Conservation (phyloP, 1,140 invertebrate species). For the Cephus cinctus region DNA sequence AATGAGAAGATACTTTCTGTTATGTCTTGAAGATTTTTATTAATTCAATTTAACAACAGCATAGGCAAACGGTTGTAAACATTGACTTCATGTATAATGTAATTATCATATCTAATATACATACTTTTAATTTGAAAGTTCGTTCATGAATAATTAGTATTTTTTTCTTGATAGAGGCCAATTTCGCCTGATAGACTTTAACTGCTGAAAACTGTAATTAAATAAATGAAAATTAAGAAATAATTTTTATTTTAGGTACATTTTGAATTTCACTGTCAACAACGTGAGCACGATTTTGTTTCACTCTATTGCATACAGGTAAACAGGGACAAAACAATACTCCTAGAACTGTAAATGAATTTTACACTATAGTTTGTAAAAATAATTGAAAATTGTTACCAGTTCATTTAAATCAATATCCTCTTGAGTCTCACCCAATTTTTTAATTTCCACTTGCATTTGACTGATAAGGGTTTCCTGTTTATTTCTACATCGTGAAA, state of each 20-base stretch:
- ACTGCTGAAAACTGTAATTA: constrained; percentile 34
- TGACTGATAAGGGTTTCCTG: constrained; percentile 43
- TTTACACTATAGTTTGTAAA: not conserved
- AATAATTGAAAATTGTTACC: constrained; percentile 26
- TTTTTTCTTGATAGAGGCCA: constrained; percentile 45
- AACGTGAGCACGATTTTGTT: not conserved
- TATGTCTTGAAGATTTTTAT: constrained; percentile 3
- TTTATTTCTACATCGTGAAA: constrained; percentile 37
- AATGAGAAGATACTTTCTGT: constrained; percentile 8
- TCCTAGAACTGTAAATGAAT: constrained; percentile 2
- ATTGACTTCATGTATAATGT: not conserved
- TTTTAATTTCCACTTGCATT: constrained; percentile 49
- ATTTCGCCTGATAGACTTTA: constrained; percentile 45
- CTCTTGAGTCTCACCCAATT: constrained; percentile 39
- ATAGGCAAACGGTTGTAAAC: not conserved
- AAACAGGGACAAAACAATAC: constrained; percentile 1
- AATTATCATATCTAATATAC: constrained; percentile 8
- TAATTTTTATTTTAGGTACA: constrained; percentile 12
- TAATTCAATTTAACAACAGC: not conserved
- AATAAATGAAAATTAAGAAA: constrained; percentile 18
- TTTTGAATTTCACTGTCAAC: constrained; percentile 11
- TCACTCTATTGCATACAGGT: too few species aligned
- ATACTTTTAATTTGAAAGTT: constrained; percentile 48
- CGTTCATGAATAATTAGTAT: constrained; percentile 46
- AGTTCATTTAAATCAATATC: constrained; percentile 45